Evolutionary conservation across 2,113 vertebrate species (phyloP).

Genomic region (Electrona antarctica): DNA sequence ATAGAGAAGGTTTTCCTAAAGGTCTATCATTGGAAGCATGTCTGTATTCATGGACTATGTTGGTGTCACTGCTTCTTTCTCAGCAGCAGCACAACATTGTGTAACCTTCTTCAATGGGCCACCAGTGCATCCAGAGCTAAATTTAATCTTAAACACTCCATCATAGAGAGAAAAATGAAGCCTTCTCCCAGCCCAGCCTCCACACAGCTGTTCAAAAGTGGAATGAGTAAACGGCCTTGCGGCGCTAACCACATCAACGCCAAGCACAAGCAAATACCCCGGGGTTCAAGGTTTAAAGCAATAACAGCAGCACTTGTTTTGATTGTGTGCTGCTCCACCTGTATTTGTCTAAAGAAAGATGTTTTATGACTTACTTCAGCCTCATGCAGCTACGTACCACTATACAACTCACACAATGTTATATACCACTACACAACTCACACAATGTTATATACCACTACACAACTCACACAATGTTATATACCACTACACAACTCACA

Average conservation of each 20-base stretch:
- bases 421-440: no score
- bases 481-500: no score
- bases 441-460: background rate
- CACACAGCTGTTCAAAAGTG: conserved; percentile 19
- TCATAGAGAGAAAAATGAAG: background rate
- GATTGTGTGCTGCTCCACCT: background rate
- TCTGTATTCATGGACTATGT: background rate
- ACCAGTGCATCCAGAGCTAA: conserved; percentile 3
- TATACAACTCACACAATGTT: no score
- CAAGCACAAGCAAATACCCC: conserved; percentile 21
- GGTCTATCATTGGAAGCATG: background rate
- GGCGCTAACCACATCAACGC: conserved; percentile 32
- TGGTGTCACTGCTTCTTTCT: background rate
- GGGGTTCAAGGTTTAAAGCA: conserved; percentile 15
- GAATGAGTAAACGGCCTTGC: conserved; percentile 3
- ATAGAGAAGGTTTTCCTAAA: background rate
- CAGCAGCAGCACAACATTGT: conserved; percentile 2
- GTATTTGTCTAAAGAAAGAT: background rate
- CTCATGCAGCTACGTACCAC: background rate
- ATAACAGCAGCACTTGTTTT: conserved; percentile 7
- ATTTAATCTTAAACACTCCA: conserved; percentile 20
- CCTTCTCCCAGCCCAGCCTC: conserved; percentile 10
- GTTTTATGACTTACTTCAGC: background rate
- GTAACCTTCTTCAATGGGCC: conserved; percentile 2
- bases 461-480: no score